Evolutionary conservation across 2,888 invertebrate species (phyloP), one percentile per base, ranked within the genome.

Genomic region (Notodonta ziczac): DNA sequence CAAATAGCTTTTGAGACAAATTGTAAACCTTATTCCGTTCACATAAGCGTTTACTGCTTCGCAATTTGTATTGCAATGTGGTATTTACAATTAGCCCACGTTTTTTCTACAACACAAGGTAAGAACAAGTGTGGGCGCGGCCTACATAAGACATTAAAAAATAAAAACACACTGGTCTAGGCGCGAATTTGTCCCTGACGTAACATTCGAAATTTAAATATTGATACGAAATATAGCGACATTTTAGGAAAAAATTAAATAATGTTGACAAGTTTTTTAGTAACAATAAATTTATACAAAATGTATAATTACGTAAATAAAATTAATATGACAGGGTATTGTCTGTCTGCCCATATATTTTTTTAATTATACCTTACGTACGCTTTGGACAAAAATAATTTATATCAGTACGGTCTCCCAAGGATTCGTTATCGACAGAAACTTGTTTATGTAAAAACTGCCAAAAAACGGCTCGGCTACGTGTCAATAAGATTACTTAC

Each of bases 71-170:
- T 66, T 66, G 67, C 69, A 63, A 66, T 65, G 70, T 72, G 80
- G 67, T 84, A 80, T 85, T 83, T 84, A 85, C 86, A 79, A 83
- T 73, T 79, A 78, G 80, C 87, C 88, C 87, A 89, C 87, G 86
- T 81, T 85, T 85, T 83, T 54, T 89, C 86, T 83, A 78, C 77
- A 75, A 77, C 66, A 77, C 70, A 69, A 76, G 76, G 78, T 72
- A 75, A 70, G 62, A 5, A 70, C 59, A 62, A 73, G 78, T 80
- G 90, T 89, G 86, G 91, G 91, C 86, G 88, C 88, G 73, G 77
- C 89, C 89, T 89, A 90, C 90, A 82, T 85, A 70, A 62, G 72
- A 72, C 73, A 76, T 85, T 82, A 82, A 85, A 24, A 86, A 85
- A 81, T 78, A 77, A 80, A 77, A 74, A 74, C 80, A 81, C 82